Evolutionary conservation across 2,797 vertebrate species (phyloP).

Genomic region (Selene dorsalis): DNA sequence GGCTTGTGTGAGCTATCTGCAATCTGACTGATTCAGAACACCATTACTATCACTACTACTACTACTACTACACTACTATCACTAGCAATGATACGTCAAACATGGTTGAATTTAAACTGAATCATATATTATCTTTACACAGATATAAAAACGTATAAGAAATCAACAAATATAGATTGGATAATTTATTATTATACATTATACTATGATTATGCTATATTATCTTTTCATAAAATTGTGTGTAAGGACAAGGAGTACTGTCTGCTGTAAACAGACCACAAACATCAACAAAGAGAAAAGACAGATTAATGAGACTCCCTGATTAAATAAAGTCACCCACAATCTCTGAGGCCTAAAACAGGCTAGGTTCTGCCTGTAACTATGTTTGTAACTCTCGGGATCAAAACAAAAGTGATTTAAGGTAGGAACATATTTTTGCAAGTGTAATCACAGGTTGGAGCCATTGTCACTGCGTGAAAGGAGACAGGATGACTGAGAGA

Average conservation of each 20-base stretch:
- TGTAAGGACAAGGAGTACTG: background rate
- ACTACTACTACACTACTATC: no score
- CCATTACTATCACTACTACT: background rate
- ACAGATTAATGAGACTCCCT: background rate
- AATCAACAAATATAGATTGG: no score
- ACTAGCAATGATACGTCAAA: background rate
- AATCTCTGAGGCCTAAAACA: background rate
- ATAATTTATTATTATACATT: no score
- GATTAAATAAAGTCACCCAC: background rate
- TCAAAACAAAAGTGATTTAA: constrained; percentile 34
- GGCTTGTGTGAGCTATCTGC: background rate
- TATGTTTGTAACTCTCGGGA: background rate
- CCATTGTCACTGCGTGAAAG: constrained; percentile 19
- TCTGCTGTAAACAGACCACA: background rate
- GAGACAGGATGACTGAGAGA: constrained; percentile 22
- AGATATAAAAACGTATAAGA: no score
- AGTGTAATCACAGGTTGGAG: constrained; percentile 41
- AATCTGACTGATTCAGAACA: constrained; percentile 16
- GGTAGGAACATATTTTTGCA: constrained; percentile 29
- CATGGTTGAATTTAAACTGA: background rate
- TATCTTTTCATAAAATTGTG: background rate
- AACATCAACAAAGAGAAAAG: no score
- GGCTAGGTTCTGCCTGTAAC: background rate
- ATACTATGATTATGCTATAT: background rate
- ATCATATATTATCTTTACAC: background rate